Conservation (phyloP, 2,797 vertebrate genomes). For the Eleutherodactylus coqui region DNA sequence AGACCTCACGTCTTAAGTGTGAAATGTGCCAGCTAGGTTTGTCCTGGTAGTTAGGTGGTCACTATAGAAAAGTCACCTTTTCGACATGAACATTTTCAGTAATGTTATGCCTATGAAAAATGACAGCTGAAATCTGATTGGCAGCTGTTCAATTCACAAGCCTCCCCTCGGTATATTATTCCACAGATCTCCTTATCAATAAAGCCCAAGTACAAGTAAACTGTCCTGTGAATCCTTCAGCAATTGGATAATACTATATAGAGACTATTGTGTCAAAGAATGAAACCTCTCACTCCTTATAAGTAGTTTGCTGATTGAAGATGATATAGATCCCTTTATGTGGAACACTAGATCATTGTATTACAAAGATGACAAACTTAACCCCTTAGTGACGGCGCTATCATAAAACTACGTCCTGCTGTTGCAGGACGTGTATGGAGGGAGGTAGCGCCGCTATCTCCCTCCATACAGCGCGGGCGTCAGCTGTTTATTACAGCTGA, state of each 20-base stretch:
- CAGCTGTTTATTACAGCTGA: no score
- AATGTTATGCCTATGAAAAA: not conserved
- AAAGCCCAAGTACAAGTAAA: not conserved
- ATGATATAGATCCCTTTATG: not conserved
- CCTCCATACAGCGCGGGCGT: no score
- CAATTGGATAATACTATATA: not conserved
- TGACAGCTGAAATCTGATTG: not conserved
- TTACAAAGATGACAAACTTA: not conserved
- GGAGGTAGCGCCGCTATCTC: no score
- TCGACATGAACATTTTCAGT: not conserved
- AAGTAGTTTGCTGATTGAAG: not conserved
- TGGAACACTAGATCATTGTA: not conserved
- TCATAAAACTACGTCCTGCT: no score
- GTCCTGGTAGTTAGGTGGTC: not conserved
- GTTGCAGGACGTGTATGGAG: no score
- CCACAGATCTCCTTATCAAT: not conserved
- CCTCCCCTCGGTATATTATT: not conserved
- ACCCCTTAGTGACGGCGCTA: no score
- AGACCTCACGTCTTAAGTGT: slow-evolving; percentile 38
- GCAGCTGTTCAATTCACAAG: not conserved
- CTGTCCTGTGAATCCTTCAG: not conserved
- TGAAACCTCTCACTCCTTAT: not conserved
- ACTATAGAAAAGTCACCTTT: not conserved
- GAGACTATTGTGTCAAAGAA: not conserved
- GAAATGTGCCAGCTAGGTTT: slow-evolving; percentile 29